These are phyloP conservation scores for Rhadinocentrus ornatus DNA, from an alignment of 2,797 vertebrate genomes.

Conservation along the genomic window DNA sequence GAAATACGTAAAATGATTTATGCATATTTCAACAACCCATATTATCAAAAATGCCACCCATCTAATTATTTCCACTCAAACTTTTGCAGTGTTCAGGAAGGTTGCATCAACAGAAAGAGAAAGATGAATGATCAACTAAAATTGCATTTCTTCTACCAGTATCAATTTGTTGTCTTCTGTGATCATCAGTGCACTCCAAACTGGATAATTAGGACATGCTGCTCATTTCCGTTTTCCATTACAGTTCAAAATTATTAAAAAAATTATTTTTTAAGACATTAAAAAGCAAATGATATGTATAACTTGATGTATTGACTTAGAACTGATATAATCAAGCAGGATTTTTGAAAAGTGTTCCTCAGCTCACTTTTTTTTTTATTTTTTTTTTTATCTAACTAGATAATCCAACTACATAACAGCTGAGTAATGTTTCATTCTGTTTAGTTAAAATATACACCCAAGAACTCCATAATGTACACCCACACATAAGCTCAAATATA, in stretches of 20 bases:
- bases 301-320: too few relatives aligned
- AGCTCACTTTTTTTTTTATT: slow-evolving; percentile 38
- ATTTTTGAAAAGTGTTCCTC: background rate
- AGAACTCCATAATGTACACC: slow-evolving; percentile 25
- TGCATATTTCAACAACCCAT: slow-evolving; percentile 1
- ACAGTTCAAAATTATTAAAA: background rate
- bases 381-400: slow-evolving; percentile 39
- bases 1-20: slow-evolving; percentile 21
- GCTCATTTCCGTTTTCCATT: background rate
- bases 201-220: background rate
- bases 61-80: background rate
- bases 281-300: background rate
- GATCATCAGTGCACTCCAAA: background rate
- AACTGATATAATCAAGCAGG: slow-evolving; percentile 3
- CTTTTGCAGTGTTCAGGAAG: background rate
- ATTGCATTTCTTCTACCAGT: too few relatives aligned
- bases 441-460: slow-evolving; percentile 46
- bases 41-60: background rate
- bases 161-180: background rate
- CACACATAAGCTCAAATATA: slow-evolving; percentile 41
- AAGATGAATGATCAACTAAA: background rate
- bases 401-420: slow-evolving; percentile 24
- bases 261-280: background rate
- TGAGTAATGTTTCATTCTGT: slow-evolving; percentile 28
- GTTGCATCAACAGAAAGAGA: background rate